Evolutionary conservation across 2,113 vertebrate genomes (phyloP), one percentile per base, ranked within the genome.

Genomic region (Pithys albifrons): DNA sequence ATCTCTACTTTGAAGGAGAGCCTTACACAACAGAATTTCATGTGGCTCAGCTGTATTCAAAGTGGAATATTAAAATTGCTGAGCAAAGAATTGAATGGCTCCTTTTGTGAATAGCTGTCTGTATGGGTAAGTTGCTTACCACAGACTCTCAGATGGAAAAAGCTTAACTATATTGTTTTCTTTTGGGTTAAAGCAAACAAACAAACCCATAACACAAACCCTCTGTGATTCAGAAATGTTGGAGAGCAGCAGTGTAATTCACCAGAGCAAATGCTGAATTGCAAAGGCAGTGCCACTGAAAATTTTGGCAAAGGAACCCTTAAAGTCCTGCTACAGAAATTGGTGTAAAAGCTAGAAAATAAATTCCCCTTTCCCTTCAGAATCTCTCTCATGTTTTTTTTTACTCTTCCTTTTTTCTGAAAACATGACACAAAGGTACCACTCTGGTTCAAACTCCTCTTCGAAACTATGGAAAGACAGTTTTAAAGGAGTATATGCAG

Each of bases 11-110:
- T 61, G 84, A 95, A 87, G 93, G 73, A 86, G 77, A 85, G 81
- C 89, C 88, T 92, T 95, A 88, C 81, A 83, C 93, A 96, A 96
- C 71, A 79, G 89, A 91, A 94, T 89, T 96, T 61, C 88, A 33
- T 88, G 85, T 73, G 85, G 82, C 86, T 96, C 91, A 83, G 93
- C 88, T 85, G 75, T 76, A 80, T 89, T 96, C 71, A 61, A 65
- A 96, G 71, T 17, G 85, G 89, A 89, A 76, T 87, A 85, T 88
- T 82, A 73, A 87, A 94, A 88, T 14, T 88, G 95, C 89, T 91
- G 91, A 96, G 94, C 89, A 57, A 91, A 82, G 89, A 74, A 74
- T 74, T 73, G 87, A 82, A 61, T 78, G 81, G 77, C 62, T 94
- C 6, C 3, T 88, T 81, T 66, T 91, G 74, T 85, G 81, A 94